A percentile compares a stretch with the other conserved stretches of the same genome.
Conservation (phyloP, 2,888 invertebrate species). For the Neuroscelio doddi region DNA sequence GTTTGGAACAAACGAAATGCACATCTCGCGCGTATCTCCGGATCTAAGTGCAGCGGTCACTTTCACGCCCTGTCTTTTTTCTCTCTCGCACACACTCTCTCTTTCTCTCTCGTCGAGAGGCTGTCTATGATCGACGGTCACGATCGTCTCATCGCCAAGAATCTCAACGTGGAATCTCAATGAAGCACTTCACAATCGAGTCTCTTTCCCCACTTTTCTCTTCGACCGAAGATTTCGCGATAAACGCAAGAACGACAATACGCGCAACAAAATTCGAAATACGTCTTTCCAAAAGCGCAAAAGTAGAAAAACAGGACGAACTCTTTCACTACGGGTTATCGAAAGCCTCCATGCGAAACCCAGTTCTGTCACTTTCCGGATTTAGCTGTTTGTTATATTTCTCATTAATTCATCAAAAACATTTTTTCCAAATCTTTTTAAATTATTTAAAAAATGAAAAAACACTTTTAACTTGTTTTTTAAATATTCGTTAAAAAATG, state of each 20-base stretch:
- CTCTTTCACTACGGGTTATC: background rate
- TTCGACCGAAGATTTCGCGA: no score
- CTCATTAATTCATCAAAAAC: no score
- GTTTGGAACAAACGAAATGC: constrained; percentile 44
- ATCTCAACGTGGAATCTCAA: constrained; percentile 20
- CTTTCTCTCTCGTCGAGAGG: constrained; percentile 9
- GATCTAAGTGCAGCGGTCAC: constrained; percentile 19
- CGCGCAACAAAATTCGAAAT: no score
- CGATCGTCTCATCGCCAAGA: constrained; percentile 6
- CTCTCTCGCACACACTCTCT: no score
- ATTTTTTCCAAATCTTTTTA: no score
- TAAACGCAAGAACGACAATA: no score
- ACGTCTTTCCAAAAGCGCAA: no score
- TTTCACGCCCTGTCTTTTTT: constrained; percentile 13
- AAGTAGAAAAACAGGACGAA: background rate
- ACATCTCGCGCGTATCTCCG: constrained; percentile 7
- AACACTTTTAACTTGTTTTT: no score
- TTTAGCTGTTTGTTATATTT: background rate
- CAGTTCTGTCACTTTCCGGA: constrained; percentile 10
- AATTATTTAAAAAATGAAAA: no score
- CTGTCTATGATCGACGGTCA: constrained; percentile 11
- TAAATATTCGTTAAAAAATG: background rate
- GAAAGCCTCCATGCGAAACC: background rate
- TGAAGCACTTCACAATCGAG: constrained; percentile 23
- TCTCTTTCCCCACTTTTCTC: background rate